A percentile compares a stretch with the other conserved stretches of the same genome.
phyloP scores from a whole-genome alignment of 2,797 vertebrate genomes.

The Notamacropus eugenii region DNA sequence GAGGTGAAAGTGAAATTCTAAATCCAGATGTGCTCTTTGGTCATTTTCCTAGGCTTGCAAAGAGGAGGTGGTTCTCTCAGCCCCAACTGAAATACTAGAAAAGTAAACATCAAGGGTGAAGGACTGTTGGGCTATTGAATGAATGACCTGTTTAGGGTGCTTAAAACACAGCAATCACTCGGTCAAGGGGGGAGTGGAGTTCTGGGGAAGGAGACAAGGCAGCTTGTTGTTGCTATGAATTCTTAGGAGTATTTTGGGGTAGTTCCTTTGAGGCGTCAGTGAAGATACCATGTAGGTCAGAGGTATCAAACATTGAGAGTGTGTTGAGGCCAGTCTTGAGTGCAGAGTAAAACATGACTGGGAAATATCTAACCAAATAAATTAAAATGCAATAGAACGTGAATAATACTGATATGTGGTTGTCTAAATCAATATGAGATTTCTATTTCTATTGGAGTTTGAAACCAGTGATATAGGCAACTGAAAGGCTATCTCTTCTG shows the following conservation, averaged over 20 bases:
- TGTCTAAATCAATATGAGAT: not conserved
- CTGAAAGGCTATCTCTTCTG: not conserved
- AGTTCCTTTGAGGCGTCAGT: not conserved
- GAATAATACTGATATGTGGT: not conserved
- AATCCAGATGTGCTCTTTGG: conserved; percentile 86
- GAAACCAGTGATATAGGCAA: not conserved
- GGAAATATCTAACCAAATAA: not conserved
- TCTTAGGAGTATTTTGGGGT: not conserved
- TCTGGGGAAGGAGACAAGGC: not conserved
- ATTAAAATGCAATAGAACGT: not conserved
- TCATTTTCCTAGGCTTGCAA: conserved; percentile 76
- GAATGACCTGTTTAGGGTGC: conserved; percentile 52
- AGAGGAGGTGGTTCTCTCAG: conserved; percentile 81
- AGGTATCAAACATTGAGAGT: not conserved
- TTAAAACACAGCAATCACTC: conserved; percentile 5
- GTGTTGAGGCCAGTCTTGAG: no score
- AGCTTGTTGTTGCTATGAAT: not conserved
- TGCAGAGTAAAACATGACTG: not conserved
- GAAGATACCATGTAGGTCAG: not conserved
- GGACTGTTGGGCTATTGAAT: conserved; percentile 67
- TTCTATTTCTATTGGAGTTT: not conserved
- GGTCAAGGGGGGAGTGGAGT: not conserved
- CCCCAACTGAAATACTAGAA: conserved; percentile 79
- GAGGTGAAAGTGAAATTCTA: conserved; percentile 85
- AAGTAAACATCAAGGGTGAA: conserved; percentile 77